phyloP scores from a whole-genome alignment of 2,113 vertebrate species.

The Macaca mulatta region DNA sequence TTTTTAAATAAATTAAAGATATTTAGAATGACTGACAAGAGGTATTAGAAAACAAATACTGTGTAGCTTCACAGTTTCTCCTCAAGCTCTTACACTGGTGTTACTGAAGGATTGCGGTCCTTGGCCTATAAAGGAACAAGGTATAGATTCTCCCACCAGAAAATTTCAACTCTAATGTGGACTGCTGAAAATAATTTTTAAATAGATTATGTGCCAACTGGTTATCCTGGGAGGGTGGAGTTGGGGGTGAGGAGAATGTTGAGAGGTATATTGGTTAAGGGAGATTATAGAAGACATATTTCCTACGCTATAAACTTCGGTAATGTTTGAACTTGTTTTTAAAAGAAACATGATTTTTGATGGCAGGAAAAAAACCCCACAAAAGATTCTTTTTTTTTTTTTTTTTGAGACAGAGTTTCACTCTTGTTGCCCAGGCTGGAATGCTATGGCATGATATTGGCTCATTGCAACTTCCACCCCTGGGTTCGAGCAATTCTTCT shows the following conservation, averaged over 20 bases:
- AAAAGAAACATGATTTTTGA: slow-evolving; percentile 22
- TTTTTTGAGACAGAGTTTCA: too few species aligned
- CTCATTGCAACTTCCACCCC: background rate
- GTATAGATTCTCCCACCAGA: background rate
- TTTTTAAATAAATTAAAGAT: background rate
- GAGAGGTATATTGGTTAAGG: background rate
- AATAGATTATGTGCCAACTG: background rate
- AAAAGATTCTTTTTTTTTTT: background rate
- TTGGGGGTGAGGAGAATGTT: background rate
- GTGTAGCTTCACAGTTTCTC: background rate
- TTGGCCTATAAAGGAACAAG: background rate
- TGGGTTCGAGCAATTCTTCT: too few species aligned
- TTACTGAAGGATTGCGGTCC: background rate
- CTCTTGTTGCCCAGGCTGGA: too few species aligned
- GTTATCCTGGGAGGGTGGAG: background rate
- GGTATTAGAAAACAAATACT: background rate
- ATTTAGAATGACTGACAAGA: slow-evolving; percentile 1
- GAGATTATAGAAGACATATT: background rate
- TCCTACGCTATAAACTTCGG: background rate
- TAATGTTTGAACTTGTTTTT: background rate
- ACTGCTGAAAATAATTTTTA: background rate
- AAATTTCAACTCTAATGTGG: background rate
- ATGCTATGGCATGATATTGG: too few species aligned
- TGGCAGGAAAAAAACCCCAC: background rate
- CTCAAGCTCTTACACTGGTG: background rate